phyloP scores from a whole-genome alignment of 2,888 invertebrate species.

The Epirrhoe tristata region DNA sequence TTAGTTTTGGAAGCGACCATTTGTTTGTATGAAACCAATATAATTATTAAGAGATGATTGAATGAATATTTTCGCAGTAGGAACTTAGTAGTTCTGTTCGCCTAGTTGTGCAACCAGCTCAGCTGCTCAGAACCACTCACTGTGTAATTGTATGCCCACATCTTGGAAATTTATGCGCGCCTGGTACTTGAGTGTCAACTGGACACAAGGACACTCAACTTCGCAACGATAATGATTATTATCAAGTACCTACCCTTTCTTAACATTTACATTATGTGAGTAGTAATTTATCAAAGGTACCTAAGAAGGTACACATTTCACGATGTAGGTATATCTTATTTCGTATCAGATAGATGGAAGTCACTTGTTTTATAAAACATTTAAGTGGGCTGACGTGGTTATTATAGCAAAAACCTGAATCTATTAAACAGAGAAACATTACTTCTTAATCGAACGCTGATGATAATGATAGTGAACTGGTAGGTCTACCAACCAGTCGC shows the following conservation, averaged over 20 bases:
- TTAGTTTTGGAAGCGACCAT: slow-evolving; percentile 50
- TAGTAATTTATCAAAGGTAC: neutral
- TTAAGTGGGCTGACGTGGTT: no score
- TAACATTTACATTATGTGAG: no score
- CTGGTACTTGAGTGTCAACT: slow-evolving; percentile 43
- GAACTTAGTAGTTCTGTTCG: slow-evolving; percentile 26
- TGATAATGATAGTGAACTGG: slow-evolving; percentile 40
- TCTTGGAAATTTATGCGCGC: slow-evolving; percentile 35
- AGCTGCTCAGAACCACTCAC: slow-evolving; percentile 26
- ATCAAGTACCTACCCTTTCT: neutral
- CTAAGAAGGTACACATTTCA: no score
- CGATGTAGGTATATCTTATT: no score
- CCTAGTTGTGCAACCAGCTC: slow-evolving; percentile 41
- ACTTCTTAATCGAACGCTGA: slow-evolving; percentile 15
- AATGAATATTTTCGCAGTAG: neutral
- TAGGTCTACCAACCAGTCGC: slow-evolving; percentile 61
- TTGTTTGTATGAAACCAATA: no score
- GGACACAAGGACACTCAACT: slow-evolving; percentile 39
- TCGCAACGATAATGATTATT: slow-evolving; percentile 16
- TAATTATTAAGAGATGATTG: no score
- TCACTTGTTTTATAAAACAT: no score
- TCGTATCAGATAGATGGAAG: no score
- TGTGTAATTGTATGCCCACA: slow-evolving; percentile 26
- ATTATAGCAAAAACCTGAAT: neutral
- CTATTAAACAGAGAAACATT: neutral